Percentiles rank a stretch among this genome's conserved stretches.
Conservation (phyloP, 2,113 vertebrate species). For the Mobula hypostoma region DNA sequence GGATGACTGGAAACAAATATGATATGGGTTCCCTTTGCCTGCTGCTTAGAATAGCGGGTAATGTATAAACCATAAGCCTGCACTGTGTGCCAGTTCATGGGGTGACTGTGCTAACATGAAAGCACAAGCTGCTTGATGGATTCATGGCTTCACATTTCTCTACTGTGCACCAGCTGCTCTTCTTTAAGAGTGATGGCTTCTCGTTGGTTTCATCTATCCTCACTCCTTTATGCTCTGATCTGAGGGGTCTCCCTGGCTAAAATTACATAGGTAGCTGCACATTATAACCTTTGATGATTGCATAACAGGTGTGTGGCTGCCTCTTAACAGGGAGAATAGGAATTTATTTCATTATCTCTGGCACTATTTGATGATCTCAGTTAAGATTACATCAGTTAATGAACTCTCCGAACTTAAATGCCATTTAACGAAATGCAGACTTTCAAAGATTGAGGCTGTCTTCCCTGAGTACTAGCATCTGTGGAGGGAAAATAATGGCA, state of each 20-base stretch:
- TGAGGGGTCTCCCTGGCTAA: not conserved
- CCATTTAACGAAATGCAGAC: not conserved
- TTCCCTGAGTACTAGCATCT: not conserved
- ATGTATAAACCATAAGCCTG: constrained; percentile 6
- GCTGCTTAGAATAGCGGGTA: not conserved
- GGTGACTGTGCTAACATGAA: not conserved
- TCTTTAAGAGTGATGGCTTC: not conserved
- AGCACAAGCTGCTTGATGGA: constrained; percentile 14
- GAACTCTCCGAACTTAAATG: not conserved
- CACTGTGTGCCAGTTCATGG: not conserved
- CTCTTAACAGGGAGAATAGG: not conserved
- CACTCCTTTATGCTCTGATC: not conserved
- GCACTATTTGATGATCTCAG: not conserved
- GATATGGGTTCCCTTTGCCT: not conserved
- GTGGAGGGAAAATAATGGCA: not conserved
- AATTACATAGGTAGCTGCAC: not conserved
- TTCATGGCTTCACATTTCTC: not conserved
- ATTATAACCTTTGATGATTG: not conserved
- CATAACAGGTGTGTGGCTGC: not conserved
- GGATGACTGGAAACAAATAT: not conserved
- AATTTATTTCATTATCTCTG: not conserved
- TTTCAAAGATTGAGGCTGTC: not conserved
- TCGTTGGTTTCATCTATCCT: not conserved
- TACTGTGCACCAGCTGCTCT: not conserved
- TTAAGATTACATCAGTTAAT: not conserved